These are phyloP conservation scores for Pseudomyrmex dendroicus DNA, from an alignment of 1,140 invertebrate species.

Conservation along the genomic window DNA sequence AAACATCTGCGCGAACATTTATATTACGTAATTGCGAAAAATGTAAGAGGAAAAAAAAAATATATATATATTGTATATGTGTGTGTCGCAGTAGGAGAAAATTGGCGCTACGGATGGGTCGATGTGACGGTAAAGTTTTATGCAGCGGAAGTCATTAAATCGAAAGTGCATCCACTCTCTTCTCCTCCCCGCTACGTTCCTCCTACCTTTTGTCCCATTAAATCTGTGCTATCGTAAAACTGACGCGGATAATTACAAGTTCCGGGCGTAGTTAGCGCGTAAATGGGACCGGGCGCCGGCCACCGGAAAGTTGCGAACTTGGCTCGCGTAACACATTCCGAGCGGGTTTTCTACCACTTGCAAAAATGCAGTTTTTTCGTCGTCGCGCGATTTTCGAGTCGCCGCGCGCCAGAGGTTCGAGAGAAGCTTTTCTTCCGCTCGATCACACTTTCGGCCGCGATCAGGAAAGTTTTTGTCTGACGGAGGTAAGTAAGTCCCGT, in stretches of 20 bases:
- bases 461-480: too few species aligned
- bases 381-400: conserved; percentile 29
- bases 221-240: conserved; percentile 67
- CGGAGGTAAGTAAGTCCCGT: too few species aligned
- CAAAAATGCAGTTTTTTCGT: conserved; percentile 3
- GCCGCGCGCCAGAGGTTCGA: not conserved
- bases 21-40: not conserved
- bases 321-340: conserved; percentile 24
- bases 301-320: conserved; percentile 54
- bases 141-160: conserved; percentile 61
- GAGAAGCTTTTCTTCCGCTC: not conserved
- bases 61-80: not conserved
- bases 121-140: conserved; percentile 48
- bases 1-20: too few species aligned
- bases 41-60: not conserved
- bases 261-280: conserved; percentile 58
- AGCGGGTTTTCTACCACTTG: not conserved
- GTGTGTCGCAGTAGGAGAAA: not conserved
- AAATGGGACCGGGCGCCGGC: conserved; percentile 50
- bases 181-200: not conserved
- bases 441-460: not conserved
- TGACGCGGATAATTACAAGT: conserved; percentile 66
- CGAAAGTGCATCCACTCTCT: not conserved
- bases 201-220: conserved; percentile 30
- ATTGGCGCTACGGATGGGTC: not conserved